These are phyloP conservation scores for Lamprotornis superbus DNA, from an alignment of 2,113 vertebrate genomes.

Conservation along the genomic window DNA sequence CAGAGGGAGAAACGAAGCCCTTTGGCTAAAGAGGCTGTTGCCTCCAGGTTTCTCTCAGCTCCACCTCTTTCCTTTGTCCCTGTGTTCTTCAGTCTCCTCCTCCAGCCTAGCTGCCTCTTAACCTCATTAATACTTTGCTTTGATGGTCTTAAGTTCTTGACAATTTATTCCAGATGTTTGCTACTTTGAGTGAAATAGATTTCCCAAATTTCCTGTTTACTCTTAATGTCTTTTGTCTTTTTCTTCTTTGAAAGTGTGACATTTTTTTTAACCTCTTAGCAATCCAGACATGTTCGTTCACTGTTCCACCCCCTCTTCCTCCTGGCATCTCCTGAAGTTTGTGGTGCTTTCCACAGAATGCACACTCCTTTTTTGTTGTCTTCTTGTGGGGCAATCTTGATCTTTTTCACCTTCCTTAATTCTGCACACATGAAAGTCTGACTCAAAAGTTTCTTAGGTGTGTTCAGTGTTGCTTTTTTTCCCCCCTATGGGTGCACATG, in stretches of 20 bases:
- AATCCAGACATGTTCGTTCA: neutral
- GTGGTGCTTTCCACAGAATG: neutral
- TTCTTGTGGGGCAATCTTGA: neutral
- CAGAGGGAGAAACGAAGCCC: neutral
- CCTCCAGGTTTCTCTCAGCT: neutral
- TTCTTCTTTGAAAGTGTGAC: constrained; percentile 57
- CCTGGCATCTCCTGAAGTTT: neutral
- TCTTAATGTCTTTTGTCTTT: constrained; percentile 50
- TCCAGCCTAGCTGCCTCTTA: constrained; percentile 51
- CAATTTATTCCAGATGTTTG: constrained; percentile 66
- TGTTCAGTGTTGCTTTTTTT: neutral
- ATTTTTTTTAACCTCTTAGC: constrained; percentile 30
- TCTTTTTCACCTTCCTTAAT: neutral
- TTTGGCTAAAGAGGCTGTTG: neutral
- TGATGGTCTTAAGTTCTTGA: constrained; percentile 59
- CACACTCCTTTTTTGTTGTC: neutral
- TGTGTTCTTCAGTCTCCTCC: constrained; percentile 7
- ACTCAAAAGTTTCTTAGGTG: neutral
- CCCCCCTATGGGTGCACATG: accelerated
- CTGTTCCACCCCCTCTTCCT: neutral
- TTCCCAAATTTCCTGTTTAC: constrained; percentile 66
- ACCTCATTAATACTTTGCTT: constrained; percentile 57
- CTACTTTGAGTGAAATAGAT: constrained; percentile 57
- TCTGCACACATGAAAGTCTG: neutral
- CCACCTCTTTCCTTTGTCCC: constrained; percentile 40